phyloP scores from a whole-genome alignment of 2,113 vertebrate species.

The Sebastes schlegelii region DNA sequence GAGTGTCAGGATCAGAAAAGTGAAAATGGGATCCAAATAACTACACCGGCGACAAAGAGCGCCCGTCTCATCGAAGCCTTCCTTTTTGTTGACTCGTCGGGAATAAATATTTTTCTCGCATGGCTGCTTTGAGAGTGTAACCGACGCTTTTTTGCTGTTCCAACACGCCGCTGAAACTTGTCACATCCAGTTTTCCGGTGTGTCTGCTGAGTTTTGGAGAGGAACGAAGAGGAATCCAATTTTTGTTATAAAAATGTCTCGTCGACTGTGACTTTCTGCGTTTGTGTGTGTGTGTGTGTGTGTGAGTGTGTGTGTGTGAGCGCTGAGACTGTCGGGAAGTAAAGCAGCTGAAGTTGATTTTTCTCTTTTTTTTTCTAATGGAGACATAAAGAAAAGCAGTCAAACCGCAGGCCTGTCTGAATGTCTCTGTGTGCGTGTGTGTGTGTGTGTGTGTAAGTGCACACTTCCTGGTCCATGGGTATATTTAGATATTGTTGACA shows the following conservation, averaged over 20 bases:
- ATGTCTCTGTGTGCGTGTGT: conserved; percentile 12
- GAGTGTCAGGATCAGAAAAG: conserved; percentile 42
- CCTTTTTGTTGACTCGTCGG: conserved; percentile 55
- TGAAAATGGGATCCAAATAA: conserved; percentile 41
- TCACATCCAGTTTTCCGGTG: conserved; percentile 66
- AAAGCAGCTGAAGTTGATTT: conserved; percentile 44
- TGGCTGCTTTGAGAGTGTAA: conserved; percentile 52
- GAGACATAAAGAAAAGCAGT: conserved; percentile 65
- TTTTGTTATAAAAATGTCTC: conserved; percentile 72
- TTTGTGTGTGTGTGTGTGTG: background rate
- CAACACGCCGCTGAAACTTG: conserved; percentile 64
- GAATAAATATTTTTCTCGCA: conserved; percentile 61
- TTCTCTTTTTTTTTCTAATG: conserved; percentile 40
- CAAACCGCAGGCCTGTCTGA: conserved; percentile 45
- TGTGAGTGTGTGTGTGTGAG: background rate
- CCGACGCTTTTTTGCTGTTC: conserved; percentile 44
- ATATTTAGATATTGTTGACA: conserved; percentile 84
- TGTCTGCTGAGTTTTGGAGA: conserved; percentile 69
- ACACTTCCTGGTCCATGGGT: conserved; percentile 63
- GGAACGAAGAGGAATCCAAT: conserved; percentile 71
- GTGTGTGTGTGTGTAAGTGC: conserved; percentile 9
- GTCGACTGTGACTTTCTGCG: conserved; percentile 64
- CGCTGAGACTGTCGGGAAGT: conserved; percentile 40
- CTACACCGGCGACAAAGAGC: conserved; percentile 47
- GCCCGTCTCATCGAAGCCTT: conserved; percentile 27